Evolutionary conservation across 2,888 invertebrate genomes (phyloP).

Genomic region (Caenorhabditis wallacei): DNA sequence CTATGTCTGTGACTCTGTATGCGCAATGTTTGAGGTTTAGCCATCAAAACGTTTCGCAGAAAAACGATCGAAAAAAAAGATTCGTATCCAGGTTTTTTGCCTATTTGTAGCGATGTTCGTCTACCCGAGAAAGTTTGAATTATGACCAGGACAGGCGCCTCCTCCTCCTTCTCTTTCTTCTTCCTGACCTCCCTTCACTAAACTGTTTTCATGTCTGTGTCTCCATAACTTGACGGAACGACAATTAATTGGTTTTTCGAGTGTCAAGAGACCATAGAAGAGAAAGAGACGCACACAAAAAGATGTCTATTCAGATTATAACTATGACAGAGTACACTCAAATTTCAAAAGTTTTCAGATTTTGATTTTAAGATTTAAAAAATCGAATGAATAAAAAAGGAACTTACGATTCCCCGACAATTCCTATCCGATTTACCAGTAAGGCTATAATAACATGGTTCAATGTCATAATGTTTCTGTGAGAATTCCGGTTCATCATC

Average conservation of each 20-base stretch:
- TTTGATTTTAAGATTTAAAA: background rate
- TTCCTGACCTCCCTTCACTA: constrained; percentile 32
- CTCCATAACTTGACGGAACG: constrained; percentile 41
- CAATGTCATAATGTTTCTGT: constrained; percentile 66
- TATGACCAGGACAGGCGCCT: constrained; percentile 29
- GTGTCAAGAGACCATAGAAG: constrained; percentile 37
- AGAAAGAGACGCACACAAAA: constrained; percentile 47
- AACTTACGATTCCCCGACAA: constrained; percentile 70
- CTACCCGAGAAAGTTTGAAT: constrained; percentile 52
- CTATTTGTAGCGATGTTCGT: constrained; percentile 33
- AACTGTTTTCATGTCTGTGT: constrained; percentile 42
- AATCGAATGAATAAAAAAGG: background rate
- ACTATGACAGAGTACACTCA: constrained; percentile 48
- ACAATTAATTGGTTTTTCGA: constrained; percentile 65
- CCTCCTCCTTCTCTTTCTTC: constrained; percentile 9
- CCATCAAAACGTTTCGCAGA: constrained; percentile 50
- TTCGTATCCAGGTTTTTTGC: constrained; percentile 19
- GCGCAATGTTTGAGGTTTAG: constrained; percentile 61
- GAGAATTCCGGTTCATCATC: constrained; percentile 66
- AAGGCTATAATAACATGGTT: constrained; percentile 71
- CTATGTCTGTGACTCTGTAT: constrained; percentile 38
- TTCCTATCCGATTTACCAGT: constrained; percentile 67
- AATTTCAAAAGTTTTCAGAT: constrained; percentile 18
- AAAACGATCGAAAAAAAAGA: constrained; percentile 14
- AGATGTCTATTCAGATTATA: constrained; percentile 53